A percentile compares a stretch with the other conserved stretches of the same genome.
Evolutionary conservation across 2,113 vertebrate genomes (phyloP).

Genomic region (Pterocles orientalis): DNA sequence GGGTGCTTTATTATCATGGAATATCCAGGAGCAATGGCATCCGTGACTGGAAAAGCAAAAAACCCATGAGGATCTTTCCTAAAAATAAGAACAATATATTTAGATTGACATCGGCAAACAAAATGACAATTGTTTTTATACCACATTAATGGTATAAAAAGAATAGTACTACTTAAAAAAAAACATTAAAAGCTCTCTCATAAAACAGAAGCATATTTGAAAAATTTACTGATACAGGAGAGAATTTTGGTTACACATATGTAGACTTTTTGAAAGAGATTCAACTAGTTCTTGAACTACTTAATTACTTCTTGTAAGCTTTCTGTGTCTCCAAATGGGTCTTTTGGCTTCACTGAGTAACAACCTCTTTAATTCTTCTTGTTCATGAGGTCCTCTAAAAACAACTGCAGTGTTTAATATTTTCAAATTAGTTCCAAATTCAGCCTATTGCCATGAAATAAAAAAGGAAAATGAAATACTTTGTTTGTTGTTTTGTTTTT

Average conservation of each 20-base stretch:
- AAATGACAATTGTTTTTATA: neutral
- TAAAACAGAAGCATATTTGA: neutral
- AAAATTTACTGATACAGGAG: neutral
- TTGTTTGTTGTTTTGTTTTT: no score
- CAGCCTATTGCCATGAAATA: neutral
- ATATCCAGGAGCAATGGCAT: slow-evolving; percentile 97
- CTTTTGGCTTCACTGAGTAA: neutral
- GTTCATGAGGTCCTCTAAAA: neutral
- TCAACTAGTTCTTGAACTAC: neutral
- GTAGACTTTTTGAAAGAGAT: neutral
- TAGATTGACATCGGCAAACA: neutral
- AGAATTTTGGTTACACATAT: neutral
- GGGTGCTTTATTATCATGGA: slow-evolving; percentile 99
- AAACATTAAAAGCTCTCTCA: neutral
- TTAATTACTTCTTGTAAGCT: neutral
- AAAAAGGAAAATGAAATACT: neutral
- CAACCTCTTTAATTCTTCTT: neutral
- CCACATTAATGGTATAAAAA: neutral
- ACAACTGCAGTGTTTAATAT: neutral
- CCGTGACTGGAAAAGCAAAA: slow-evolving; percentile 96
- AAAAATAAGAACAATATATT: slow-evolving; percentile 47
- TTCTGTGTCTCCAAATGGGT: neutral
- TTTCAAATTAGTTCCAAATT: neutral
- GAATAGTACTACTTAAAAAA: neutral
- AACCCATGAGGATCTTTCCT: slow-evolving; percentile 98